Conservation (phyloP, 2,888 invertebrate species). For the Catocala fraxini region DNA sequence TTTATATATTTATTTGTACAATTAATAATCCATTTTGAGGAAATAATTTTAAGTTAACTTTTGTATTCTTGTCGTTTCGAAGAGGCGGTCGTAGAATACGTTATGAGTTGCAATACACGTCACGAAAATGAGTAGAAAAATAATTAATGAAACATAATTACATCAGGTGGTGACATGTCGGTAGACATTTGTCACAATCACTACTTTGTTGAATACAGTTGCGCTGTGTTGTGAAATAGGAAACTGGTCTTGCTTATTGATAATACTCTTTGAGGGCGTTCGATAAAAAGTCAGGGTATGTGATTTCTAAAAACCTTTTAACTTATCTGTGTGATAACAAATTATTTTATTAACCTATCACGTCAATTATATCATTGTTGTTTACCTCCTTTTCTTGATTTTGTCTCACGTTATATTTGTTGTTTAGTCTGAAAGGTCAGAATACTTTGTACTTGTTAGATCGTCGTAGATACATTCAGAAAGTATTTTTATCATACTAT, state of each 20-base stretch:
- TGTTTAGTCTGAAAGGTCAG: too few species aligned
- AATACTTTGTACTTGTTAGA: too few species aligned
- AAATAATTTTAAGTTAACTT: too few species aligned
- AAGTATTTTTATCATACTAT: too few species aligned
- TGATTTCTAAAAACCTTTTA: too few species aligned
- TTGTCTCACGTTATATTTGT: too few species aligned
- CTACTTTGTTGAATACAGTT: slow-evolving; percentile 23
- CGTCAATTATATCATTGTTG: too few species aligned
- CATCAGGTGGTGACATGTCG: slow-evolving; percentile 14
- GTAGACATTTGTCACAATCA: slow-evolving; percentile 3
- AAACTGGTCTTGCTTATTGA: background rate
- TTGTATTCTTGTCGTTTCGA: too few species aligned
- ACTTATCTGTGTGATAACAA: background rate
- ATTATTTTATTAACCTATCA: background rate
- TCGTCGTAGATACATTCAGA: too few species aligned
- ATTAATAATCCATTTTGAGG: background rate
- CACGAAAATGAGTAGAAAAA: slow-evolving; percentile 17
- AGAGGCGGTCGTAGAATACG: too few species aligned
- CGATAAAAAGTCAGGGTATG: too few species aligned
- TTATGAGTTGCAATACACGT: slow-evolving; percentile 1
- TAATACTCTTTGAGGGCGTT: background rate
- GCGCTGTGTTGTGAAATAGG: slow-evolving; percentile 43
- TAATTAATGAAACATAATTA: slow-evolving; percentile 18
- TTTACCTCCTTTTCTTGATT: too few species aligned
- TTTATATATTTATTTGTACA: slow-evolving; percentile 13